Conservation (phyloP, 2,888 invertebrate species). For the Dynastes grantii region DNA sequence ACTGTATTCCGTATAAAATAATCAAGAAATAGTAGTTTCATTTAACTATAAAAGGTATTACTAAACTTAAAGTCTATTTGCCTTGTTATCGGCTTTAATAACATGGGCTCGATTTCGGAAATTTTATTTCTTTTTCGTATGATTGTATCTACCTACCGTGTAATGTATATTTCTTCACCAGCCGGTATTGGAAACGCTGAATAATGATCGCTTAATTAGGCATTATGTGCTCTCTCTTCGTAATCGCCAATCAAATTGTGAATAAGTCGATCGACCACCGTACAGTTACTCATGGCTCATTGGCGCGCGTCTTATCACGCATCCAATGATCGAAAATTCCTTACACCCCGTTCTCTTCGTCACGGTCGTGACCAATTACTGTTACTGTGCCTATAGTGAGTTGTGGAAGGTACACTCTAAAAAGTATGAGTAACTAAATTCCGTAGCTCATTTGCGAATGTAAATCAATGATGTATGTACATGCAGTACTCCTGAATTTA, state of each 20-base stretch:
- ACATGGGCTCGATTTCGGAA: no score
- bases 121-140: no score
- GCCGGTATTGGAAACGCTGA: conserved; percentile 37
- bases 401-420: neutral
- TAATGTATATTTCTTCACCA: neutral
- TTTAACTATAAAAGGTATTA: neutral
- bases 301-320: conserved; percentile 36
- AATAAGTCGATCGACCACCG: conserved; percentile 30
- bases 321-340: conserved; percentile 38
- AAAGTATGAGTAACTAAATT: neutral
- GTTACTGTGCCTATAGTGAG: conserved; percentile 22
- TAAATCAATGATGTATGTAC: no score
- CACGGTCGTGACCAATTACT: conserved; percentile 54
- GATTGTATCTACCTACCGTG: no score
- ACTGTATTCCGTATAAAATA: no score
- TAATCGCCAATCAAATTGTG: conserved; percentile 44
- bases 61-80: no score
- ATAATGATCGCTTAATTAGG: conserved; percentile 46
- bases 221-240: conserved; percentile 30
- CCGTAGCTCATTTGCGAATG: no score
- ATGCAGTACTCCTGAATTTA: no score
- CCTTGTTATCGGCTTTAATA: no score
- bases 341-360: conserved; percentile 43
- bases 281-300: conserved; percentile 17
- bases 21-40: no score